Evolutionary conservation across 1,140 invertebrate genomes (phyloP).

Genomic region (Zaprionus taronus): DNA sequence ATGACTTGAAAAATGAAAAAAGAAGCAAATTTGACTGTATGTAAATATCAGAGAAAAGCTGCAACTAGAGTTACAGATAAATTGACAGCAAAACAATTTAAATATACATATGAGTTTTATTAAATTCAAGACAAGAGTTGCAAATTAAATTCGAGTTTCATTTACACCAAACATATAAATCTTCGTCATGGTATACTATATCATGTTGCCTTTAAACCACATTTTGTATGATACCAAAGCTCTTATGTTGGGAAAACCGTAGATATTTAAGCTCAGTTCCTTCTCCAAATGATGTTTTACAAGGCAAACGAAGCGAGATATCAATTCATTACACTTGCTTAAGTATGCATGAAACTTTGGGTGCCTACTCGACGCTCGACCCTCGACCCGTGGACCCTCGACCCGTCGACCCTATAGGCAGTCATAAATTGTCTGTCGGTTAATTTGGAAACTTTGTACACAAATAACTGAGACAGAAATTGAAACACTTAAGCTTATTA

Average conservation of each 20-base stretch:
- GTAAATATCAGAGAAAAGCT: not conserved
- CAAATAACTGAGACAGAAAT: conserved; percentile 29
- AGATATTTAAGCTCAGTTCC: not conserved
- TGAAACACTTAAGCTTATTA: conserved; percentile 54
- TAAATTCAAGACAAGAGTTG: not conserved
- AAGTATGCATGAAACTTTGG: conserved; percentile 19
- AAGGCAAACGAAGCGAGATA: conserved; percentile 20
- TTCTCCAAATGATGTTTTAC: conserved; percentile 7
- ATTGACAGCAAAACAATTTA: not conserved
- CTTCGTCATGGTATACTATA: not conserved
- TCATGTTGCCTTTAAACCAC: not conserved
- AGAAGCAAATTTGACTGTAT: not conserved
- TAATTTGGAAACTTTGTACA: conserved; percentile 57
- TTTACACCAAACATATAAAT: not conserved
- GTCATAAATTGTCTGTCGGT: conserved; percentile 15
- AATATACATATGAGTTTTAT: not conserved
- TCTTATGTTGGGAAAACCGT: not conserved
- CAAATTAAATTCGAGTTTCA: not conserved
- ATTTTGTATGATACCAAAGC: not conserved
- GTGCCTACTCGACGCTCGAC: not conserved
- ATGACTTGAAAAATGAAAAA: too few relatives aligned
- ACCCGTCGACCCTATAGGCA: conserved; percentile 1
- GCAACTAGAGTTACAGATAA: conserved; percentile 4
- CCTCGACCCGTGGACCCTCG: not conserved
- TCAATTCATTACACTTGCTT: conserved; percentile 25